phyloP scores from a whole-genome alignment of 2,797 vertebrate genomes.

The Holocentrus rufus region DNA sequence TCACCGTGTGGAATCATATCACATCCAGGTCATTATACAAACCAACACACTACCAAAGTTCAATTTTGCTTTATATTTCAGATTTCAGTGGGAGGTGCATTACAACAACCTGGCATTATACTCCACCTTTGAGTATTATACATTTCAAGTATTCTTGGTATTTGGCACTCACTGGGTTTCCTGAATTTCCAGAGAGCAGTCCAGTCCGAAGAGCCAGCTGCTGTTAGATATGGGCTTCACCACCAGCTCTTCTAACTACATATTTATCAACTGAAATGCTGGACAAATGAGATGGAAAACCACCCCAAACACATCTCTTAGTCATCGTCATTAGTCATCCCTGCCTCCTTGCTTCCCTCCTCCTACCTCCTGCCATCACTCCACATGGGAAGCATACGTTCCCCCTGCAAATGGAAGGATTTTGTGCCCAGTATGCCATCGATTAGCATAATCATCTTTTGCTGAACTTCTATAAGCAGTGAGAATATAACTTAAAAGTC shows the following conservation, averaged over 20 bases:
- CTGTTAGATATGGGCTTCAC: not conserved
- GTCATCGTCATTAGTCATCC: conserved; percentile 71
- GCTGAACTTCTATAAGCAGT: conserved; percentile 26
- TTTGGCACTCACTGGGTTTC: not conserved
- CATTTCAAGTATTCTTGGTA: not conserved
- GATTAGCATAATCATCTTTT: conserved; percentile 47
- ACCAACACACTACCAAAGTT: no score
- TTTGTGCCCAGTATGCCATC: conserved; percentile 30
- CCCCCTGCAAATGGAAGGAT: conserved; percentile 45
- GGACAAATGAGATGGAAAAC: conserved; percentile 63
- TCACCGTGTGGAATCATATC: no score
- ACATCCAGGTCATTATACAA: no score
- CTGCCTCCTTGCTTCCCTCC: conserved; percentile 38
- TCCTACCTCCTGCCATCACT: conserved; percentile 58
- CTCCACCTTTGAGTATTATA: not conserved
- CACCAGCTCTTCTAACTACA: conserved; percentile 30
- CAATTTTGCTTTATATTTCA: no score
- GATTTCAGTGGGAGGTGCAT: not conserved
- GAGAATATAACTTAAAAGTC: conserved; percentile 13
- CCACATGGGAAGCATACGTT: conserved; percentile 61
- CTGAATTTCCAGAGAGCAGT: conserved; percentile 15
- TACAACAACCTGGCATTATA: not conserved
- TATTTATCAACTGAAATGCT: conserved; percentile 57
- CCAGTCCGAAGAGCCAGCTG: conserved; percentile 2
- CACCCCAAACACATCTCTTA: conserved; percentile 60